Evolutionary conservation across 2,797 vertebrate genomes (phyloP).

Genomic region (Cynopterus sphinx): DNA sequence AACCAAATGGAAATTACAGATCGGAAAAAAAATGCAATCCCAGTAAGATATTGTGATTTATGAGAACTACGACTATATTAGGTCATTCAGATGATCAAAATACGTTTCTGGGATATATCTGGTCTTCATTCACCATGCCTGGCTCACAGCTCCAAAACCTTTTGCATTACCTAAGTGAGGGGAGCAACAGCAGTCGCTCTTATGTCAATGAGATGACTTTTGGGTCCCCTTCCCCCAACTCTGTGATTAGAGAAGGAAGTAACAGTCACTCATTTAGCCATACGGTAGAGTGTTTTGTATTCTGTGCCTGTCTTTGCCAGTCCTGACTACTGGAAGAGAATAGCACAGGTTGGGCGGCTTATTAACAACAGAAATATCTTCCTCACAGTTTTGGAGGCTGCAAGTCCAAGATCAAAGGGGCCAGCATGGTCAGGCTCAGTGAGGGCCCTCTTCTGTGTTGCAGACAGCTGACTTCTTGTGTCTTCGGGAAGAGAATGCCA

Average conservation of each 20-base stretch:
- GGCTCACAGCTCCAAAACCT: no score
- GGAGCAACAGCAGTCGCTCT: no score
- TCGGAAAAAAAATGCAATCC: background rate
- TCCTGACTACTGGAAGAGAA: no score
- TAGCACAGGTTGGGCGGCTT: background rate
- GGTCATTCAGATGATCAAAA: no score
- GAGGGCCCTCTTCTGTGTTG: background rate
- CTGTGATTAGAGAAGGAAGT: background rate
- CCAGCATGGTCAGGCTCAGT: background rate
- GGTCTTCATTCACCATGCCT: no score
- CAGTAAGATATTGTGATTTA: no score
- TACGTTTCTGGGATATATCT: no score
- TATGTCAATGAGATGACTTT: no score
- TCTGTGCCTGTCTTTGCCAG: background rate
- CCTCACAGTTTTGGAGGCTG: background rate
- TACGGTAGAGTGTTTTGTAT: accelerated
- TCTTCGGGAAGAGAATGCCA: background rate
- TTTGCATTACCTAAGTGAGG: no score
- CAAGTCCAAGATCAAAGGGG: background rate
- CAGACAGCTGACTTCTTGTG: background rate
- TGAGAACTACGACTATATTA: no score
- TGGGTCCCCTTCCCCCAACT: no score
- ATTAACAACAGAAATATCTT: background rate
- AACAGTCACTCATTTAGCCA: background rate
- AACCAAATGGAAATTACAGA: background rate